phyloP scores from a whole-genome alignment of 2,888 invertebrate genomes.

The Chironomus tentans region DNA sequence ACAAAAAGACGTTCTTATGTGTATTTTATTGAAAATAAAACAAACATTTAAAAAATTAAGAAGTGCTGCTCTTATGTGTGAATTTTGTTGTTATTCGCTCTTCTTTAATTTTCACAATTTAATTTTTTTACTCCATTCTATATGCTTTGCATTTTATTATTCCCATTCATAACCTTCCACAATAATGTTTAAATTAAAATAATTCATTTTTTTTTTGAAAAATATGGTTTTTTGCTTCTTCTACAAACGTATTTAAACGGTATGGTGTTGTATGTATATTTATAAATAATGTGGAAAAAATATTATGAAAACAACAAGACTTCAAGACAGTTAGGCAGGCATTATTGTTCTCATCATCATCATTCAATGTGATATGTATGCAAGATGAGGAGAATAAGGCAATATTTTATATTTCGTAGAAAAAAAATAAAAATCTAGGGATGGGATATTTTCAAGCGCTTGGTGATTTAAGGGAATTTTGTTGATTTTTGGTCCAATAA shows the following conservation, averaged over 20 bases:
- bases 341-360: background rate
- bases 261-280: background rate
- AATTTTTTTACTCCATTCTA: no score
- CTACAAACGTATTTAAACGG: no score
- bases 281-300: slow-evolving; percentile 6
- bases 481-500: no score
- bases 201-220: no score
- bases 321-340: background rate
- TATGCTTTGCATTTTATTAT: background rate
- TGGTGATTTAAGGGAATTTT: no score
- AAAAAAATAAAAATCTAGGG: no score
- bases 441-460: no score
- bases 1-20: no score
- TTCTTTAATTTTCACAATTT: background rate
- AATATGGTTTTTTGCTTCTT: no score
- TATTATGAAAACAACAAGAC: background rate
- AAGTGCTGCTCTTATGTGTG: slow-evolving; percentile 4
- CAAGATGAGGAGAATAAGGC: background rate
- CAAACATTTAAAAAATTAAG: background rate
- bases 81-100: background rate
- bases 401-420: no score
- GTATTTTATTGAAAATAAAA: no score
- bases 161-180: slow-evolving; percentile 10
- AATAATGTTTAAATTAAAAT: slow-evolving; percentile 15
- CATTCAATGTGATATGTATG: background rate